Conservation (phyloP, 2,888 invertebrate genomes). For the Epistrophe eligans region DNA sequence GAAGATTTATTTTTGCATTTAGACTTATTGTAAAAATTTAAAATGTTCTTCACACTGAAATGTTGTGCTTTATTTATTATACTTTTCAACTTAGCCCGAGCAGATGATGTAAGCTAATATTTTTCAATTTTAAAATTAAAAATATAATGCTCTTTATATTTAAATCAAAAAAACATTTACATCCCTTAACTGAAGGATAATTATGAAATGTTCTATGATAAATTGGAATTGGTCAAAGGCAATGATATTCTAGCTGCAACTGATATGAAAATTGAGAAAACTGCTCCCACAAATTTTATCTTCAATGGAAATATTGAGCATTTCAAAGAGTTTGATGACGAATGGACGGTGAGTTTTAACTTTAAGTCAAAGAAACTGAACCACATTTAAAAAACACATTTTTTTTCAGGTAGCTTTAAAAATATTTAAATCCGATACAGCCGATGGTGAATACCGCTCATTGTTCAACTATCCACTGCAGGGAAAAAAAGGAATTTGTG, state of each 20-base stretch:
- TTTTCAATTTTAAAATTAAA: not conserved
- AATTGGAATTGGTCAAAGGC: slow-evolving; percentile 73
- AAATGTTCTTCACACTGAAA: not conserved
- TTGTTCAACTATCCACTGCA: slow-evolving; percentile 63
- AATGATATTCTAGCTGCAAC: slow-evolving; percentile 74
- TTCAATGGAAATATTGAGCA: slow-evolving; percentile 78
- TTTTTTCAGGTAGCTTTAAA: slow-evolving; percentile 75
- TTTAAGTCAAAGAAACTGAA: not conserved
- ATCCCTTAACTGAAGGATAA: not conserved
- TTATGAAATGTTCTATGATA: slow-evolving; percentile 71
- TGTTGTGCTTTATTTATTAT: not conserved
- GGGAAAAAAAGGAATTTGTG: slow-evolving; percentile 77
- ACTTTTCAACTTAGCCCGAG: not conserved
- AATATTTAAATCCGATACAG: slow-evolving; percentile 51
- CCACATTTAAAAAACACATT: too few species aligned
- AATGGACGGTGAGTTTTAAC: slow-evolving; percentile 78
- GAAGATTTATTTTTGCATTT: not conserved
- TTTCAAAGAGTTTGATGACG: slow-evolving; percentile 77
- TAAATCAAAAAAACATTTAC: not conserved
- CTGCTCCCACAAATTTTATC: slow-evolving; percentile 65
- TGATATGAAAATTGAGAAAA: slow-evolving; percentile 76
- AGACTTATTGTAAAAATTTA: not conserved
- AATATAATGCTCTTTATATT: too few species aligned
- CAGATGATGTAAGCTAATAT: slow-evolving; percentile 16
- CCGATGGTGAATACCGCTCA: slow-evolving; percentile 69